Conservation (phyloP, 2,888 invertebrate species). For the Perizoma flavofasciatum region DNA sequence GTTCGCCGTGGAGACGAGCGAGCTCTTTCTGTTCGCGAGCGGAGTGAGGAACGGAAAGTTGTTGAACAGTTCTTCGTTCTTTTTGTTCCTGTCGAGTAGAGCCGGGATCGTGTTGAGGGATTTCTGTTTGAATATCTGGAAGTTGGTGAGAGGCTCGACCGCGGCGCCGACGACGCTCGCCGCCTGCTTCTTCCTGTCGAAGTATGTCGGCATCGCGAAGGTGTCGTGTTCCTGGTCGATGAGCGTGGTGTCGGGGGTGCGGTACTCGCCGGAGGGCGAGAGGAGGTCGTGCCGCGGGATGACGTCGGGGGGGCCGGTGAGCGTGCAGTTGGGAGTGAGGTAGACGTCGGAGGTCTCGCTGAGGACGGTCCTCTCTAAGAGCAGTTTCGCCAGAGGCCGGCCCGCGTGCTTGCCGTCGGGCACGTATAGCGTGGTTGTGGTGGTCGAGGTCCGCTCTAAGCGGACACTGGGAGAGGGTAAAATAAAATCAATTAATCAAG, state of each 20-base stretch:
- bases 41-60: constrained; percentile 85
- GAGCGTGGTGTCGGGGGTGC: constrained; percentile 62
- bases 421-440: constrained; percentile 53
- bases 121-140: constrained; percentile 78
- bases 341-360: constrained; percentile 62
- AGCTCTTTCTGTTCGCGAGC: constrained; percentile 79
- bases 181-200: constrained; percentile 68
- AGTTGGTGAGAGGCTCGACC: constrained; percentile 72
- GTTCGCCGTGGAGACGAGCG: constrained; percentile 62
- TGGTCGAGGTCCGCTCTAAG: constrained; percentile 56
- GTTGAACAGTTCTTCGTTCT: constrained; percentile 78
- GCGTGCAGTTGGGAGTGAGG: constrained; percentile 68
- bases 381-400: constrained; percentile 58
- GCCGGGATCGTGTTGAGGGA: constrained; percentile 77
- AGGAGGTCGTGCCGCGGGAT: constrained; percentile 56
- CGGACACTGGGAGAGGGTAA: constrained; percentile 55
- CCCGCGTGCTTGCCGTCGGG: constrained; percentile 56
- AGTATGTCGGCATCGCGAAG: constrained; percentile 77
- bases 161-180: constrained; percentile 60
- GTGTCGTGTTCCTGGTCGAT: constrained; percentile 46
- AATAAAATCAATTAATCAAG: constrained; percentile 63
- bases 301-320: constrained; percentile 65
- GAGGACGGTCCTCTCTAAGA: constrained; percentile 55
- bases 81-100: constrained; percentile 59
- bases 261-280: constrained; percentile 60